These are phyloP conservation scores for Dysmachus trigonus DNA, from an alignment of 2,888 invertebrate species.

Conservation along the genomic window DNA sequence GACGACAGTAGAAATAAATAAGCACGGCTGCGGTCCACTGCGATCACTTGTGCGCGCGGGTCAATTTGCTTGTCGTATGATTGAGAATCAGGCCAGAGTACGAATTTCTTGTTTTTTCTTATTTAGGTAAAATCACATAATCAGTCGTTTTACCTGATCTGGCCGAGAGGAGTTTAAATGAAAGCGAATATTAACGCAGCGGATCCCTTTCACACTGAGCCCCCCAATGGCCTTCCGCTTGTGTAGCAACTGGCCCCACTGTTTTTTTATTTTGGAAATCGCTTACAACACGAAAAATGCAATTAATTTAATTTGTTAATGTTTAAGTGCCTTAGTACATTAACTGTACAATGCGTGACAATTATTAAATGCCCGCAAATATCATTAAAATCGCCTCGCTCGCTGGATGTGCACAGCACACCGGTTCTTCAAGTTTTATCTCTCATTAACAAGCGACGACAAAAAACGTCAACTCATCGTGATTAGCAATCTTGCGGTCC, in stretches of 20 bases:
- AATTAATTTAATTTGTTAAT: neutral
- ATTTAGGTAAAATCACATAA: neutral
- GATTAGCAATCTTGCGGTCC: conserved; percentile 22
- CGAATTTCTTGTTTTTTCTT: neutral
- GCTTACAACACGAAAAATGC: neutral
- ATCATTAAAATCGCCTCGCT: neutral
- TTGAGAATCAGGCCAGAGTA: neutral
- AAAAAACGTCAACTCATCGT: conserved; percentile 38
- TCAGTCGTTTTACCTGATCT: neutral
- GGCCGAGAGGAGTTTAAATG: neutral
- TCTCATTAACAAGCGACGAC: neutral
- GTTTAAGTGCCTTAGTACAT: neutral
- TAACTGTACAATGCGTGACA: neutral
- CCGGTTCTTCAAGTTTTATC: neutral
- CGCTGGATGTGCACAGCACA: neutral
- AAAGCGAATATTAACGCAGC: neutral
- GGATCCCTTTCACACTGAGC: neutral
- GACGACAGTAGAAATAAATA: neutral
- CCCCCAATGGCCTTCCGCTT: neutral
- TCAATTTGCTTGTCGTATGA: neutral
- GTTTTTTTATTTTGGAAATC: neutral
- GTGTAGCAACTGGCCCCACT: neutral
- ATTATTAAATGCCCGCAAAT: neutral
- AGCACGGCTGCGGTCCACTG: neutral
- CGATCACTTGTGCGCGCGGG: neutral